Evolutionary conservation across 2,888 invertebrate species (phyloP).

Genomic region (Brenthis ino): DNA sequence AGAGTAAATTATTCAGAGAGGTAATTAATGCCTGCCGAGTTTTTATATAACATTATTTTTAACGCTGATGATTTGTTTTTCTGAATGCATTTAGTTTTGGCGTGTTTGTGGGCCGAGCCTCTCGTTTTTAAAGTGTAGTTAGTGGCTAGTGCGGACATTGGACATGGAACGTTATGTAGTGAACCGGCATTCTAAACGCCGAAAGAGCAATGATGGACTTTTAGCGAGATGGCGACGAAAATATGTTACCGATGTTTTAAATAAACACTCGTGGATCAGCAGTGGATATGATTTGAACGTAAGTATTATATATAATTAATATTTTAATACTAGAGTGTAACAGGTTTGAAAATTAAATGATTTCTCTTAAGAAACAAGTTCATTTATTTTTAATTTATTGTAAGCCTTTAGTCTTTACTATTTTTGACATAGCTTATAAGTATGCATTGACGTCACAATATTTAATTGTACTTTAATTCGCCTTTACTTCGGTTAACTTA

Average conservation of each 20-base stretch:
- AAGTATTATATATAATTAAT: slow-evolving; percentile 46
- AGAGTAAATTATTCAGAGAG: slow-evolving; percentile 53
- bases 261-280: slow-evolving; percentile 64
- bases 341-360: not conserved
- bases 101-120: slow-evolving; percentile 53
- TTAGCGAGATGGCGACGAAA: slow-evolving; percentile 68
- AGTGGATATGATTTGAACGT: slow-evolving; percentile 73
- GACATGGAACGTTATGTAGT: slow-evolving; percentile 70
- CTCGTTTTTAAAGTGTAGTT: slow-evolving; percentile 48
- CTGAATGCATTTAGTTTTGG: slow-evolving; percentile 52
- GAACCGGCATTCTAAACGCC: slow-evolving; percentile 67
- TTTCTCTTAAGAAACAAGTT: too few relatives aligned
- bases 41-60: slow-evolving; percentile 63
- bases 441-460: too few relatives aligned
- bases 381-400: too few relatives aligned
- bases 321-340: not conserved
- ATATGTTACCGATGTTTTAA: slow-evolving; percentile 60
- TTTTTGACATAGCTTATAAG: too few relatives aligned
- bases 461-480: too few relatives aligned
- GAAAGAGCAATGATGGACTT: slow-evolving; percentile 63
- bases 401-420: too few relatives aligned
- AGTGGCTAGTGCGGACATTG: slow-evolving; percentile 45
- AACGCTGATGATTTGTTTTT: slow-evolving; percentile 57
- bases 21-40: slow-evolving; percentile 67
- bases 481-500: too few relatives aligned